Base-by-base conservation (phyloP, 2,888 invertebrate species). In the Drosophila stalkeri region DNA sequence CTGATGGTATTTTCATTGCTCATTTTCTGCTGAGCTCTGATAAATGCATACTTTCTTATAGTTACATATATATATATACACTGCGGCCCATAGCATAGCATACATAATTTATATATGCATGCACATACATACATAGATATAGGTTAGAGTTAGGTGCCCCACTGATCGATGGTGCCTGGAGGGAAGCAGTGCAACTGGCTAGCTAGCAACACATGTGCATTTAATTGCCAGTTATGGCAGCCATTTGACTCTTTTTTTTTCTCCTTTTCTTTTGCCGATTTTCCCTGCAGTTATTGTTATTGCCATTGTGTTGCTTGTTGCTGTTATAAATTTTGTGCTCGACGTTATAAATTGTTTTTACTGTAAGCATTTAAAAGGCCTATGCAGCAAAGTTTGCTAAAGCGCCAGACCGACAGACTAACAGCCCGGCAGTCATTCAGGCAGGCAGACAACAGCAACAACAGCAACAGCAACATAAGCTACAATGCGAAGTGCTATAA, bases 311-410 rank as follows among this genome's bases (percentile, higher is more conserved):
- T 37, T 46, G 35, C 60, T 60, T 54, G 62, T 43, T 63, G 75
- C 49, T 56, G 68, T 68, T 64, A 68, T 75, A 74, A 75, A 74
- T 74, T 74, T 68, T 63, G 59, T 60, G 44, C 54, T 37, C 55
- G 47, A 62, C 61, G 37, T 59, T 74, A 84, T 75, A 71, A 83
- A 80, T 81, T 84, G 71, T 75, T 69, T 70, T 60, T 49, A 78
- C 78, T 66, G 78, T 64, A 59, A 43, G 55, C 64, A 79, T 76
- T 60, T 65, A 71, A 73, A 62, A 73, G 73, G 75, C 75, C 77
- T 72, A 72, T 54, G 72, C 72, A 54, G 72, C 59, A 52, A 55
- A 60, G 54, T 74, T 74, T 49, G 41, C 60, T 1, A 59, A 60
- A 74, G 57, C 72, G 72, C 46, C 71, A 35, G 72, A 39, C 52